Evolutionary conservation across 1,140 invertebrate species (phyloP), one percentile per base, ranked within the genome.

Genomic region (Drosophila azteca): DNA sequence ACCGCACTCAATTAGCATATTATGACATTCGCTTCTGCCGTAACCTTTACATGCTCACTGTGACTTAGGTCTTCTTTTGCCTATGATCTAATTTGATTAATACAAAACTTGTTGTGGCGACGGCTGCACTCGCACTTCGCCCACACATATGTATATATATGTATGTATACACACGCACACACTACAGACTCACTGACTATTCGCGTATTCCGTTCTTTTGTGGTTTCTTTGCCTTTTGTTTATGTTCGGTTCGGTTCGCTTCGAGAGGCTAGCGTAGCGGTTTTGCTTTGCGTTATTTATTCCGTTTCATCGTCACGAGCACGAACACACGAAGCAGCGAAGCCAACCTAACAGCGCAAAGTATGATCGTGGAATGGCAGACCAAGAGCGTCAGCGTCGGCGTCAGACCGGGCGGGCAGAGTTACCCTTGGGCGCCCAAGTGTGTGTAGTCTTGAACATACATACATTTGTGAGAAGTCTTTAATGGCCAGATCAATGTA

Each of bases 41-140:
- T 69, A 74, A 65, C 60, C 71, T 59, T 66, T 75, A 31, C 54
- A 49, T 50, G 44, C 67, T 58, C 71, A 35, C 46, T 65, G 39
- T 54, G 69, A 46, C 35, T 35, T 45, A 52, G 41, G n/a, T 20
- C 20, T 55, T 60, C 22, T 52, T 45, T 71, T 29, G 61, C 61
- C 65, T 84, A 54, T 84, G 77, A 85, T 85, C 83, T 88, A 85
- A 85, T 85, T 85, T 82, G 78, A 88, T 88, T 87, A 88, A 87
- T 87, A 79, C 70, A 88, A 88, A 87, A 87, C 83, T 87, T 78
- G 83, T 88, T 88, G 82, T 70, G 65, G 79, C 62, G 3, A 39
- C 35, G 60, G 61, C 62, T 74, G 71, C 70, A 68, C 55, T 68
- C 45, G 59, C 59, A 62, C 59, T 49, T 63, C 65, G 57, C 75